phyloP scores from a whole-genome alignment of 2,888 invertebrate species.

The Synanthedon vespiformis region DNA sequence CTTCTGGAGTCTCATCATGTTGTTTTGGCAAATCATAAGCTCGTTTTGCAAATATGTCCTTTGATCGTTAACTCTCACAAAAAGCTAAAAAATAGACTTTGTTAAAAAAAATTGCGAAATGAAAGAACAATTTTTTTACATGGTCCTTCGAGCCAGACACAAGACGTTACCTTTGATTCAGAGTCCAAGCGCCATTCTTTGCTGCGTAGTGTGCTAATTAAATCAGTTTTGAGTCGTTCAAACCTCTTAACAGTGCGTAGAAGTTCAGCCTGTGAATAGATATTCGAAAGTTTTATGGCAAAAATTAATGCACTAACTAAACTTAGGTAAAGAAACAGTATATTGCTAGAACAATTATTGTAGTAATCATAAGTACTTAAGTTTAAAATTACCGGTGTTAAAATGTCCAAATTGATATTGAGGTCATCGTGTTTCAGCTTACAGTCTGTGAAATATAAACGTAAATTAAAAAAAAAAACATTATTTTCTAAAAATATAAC shows the following conservation, averaged over 20 bases:
- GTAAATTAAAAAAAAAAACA: no score
- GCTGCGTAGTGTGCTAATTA: conserved; percentile 59
- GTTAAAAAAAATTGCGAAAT: neutral
- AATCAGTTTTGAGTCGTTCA: conserved; percentile 60
- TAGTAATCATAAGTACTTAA: no score
- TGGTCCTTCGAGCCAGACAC: neutral
- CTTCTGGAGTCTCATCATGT: conserved; percentile 53
- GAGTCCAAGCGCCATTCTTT: conserved; percentile 66
- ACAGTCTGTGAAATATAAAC: conserved; percentile 44
- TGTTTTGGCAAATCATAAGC: conserved; percentile 60
- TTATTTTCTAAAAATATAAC: no score
- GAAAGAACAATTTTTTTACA: no score
- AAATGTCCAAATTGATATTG: conserved; percentile 60
- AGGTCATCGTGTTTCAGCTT: conserved; percentile 64
- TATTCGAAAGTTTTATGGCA: neutral
- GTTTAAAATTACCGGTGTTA: conserved; percentile 49
- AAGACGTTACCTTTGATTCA: conserved; percentile 55
- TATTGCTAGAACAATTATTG: no score
- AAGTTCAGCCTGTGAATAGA: conserved; percentile 53
- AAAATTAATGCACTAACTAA: neutral
- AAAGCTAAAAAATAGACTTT: conserved; percentile 30
- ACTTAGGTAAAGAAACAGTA: no score
- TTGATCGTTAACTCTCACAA: conserved; percentile 60
- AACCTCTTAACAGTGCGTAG: conserved; percentile 61
- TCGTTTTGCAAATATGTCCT: conserved; percentile 62